Percentiles rank a stretch among this genome's conserved stretches.
Evolutionary conservation across 1,140 invertebrate genomes (phyloP).

Genomic region (Papilio polytes): DNA sequence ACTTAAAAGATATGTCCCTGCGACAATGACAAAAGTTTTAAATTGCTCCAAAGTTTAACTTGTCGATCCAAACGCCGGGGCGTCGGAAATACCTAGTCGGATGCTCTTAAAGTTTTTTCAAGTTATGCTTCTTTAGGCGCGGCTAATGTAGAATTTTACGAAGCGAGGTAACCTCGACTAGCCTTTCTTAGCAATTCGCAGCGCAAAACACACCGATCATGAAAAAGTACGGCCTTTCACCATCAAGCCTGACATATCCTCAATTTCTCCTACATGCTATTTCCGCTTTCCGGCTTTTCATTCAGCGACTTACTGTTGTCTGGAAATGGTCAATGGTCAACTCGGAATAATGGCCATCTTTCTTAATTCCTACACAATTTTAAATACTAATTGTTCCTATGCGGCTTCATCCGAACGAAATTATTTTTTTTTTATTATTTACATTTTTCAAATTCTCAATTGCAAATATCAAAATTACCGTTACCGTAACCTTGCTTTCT

Average conservation of each 20-base stretch:
- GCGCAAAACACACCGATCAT: too few species aligned
- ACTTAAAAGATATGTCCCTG: conserved; percentile 26
- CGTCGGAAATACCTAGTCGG: neutral
- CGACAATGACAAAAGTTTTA: conserved; percentile 36
- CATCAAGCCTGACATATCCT: neutral
- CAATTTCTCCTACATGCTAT: neutral
- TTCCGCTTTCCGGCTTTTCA: neutral
- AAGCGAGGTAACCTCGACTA: neutral
- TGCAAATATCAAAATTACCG: too few species aligned
- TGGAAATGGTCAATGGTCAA: neutral
- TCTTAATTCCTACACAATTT: too few species aligned
- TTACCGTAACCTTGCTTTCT: too few species aligned
- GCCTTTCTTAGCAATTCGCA: neutral
- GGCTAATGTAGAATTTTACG: neutral
- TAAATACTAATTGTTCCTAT: too few species aligned
- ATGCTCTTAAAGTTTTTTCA: neutral
- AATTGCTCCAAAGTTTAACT: conserved; percentile 33
- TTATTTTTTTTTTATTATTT: too few species aligned
- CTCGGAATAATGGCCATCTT: too few species aligned
- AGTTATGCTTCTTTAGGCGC: conserved; percentile 13
- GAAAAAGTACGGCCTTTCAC: too few species aligned
- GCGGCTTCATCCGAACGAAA: too few species aligned
- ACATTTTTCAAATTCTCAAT: too few species aligned
- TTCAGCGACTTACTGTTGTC: neutral
- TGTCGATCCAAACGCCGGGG: conserved; percentile 30